phyloP scores from a whole-genome alignment of 2,888 invertebrate species.

The Cerceris ruficornis region DNA sequence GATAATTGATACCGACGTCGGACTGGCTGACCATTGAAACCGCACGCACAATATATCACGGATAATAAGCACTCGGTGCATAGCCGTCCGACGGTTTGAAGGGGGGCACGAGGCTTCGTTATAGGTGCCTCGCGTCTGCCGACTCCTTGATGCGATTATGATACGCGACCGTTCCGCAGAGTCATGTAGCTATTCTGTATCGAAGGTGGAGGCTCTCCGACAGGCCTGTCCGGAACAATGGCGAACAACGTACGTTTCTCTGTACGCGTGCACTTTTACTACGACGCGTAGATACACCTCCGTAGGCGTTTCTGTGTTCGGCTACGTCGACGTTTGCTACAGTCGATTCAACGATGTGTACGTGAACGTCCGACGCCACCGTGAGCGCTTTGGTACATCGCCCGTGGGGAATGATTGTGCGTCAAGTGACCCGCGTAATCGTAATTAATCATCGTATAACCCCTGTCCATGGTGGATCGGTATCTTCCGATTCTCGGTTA shows the following conservation, averaged over 20 bases:
- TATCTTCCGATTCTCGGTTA: slow-evolving; percentile 39
- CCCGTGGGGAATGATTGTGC: slow-evolving; percentile 41
- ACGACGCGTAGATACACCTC: neutral
- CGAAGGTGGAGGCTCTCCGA: slow-evolving; percentile 48
- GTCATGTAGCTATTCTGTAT: slow-evolving; percentile 59
- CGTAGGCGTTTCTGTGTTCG: neutral
- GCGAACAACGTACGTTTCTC: slow-evolving; percentile 37
- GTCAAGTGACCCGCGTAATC: slow-evolving; percentile 66
- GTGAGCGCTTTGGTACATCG: neutral
- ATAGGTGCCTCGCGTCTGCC: slow-evolving; percentile 39
- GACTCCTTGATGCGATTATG: slow-evolving; percentile 59
- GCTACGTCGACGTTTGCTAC: neutral
- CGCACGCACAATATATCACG: slow-evolving; percentile 68
- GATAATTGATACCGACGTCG: slow-evolving; percentile 72
- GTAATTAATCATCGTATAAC: slow-evolving; percentile 71
- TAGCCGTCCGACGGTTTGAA: slow-evolving; percentile 18
- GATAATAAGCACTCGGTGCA: slow-evolving; percentile 67
- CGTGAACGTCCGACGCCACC: too few species aligned
- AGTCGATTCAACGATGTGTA: too few species aligned
- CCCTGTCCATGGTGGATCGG: slow-evolving; percentile 35
- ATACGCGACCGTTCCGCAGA: slow-evolving; percentile 64
- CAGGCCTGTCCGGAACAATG: slow-evolving; percentile 49
- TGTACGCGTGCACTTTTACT: slow-evolving; percentile 8
- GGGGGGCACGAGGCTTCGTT: slow-evolving; percentile 43
- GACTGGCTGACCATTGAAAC: slow-evolving; percentile 66